A percentile compares a stretch with the other conserved stretches of the same genome.
Conservation (phyloP, 2,113 vertebrate genomes). For the Dipodomys merriami region DNA sequence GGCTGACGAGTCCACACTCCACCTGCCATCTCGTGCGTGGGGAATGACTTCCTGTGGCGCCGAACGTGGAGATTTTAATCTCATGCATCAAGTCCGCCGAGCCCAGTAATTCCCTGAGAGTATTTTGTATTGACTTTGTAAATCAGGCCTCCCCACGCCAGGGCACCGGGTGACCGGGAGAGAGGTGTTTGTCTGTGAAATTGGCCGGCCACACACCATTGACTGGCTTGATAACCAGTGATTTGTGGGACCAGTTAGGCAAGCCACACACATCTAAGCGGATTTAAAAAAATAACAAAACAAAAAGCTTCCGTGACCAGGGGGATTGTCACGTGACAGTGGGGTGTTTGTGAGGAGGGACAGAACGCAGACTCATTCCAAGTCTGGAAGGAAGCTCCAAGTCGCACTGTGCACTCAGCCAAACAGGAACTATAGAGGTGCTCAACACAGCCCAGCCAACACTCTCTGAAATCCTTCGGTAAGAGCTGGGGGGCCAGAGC, state of each 20-base stretch:
- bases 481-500: neutral
- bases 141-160: conserved; percentile 87
- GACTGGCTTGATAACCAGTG: conserved; percentile 86
- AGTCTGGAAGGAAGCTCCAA: conserved; percentile 55
- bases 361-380: conserved; percentile 63
- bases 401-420: neutral
- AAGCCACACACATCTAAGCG: conserved; percentile 78
- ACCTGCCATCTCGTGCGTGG: conserved; percentile 75
- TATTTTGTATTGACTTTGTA: conserved; percentile 89
- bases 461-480: neutral
- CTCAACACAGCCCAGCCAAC: conserved; percentile 1
- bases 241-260: conserved; percentile 85
- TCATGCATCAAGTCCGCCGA: conserved; percentile 84
- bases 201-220: conserved; percentile 90
- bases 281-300: conserved; percentile 83
- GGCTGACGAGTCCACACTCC: conserved; percentile 76
- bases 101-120: conserved; percentile 84
- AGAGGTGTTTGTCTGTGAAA: conserved; percentile 91
- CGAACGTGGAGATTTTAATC: conserved; percentile 85
- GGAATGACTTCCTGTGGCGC: conserved; percentile 79
- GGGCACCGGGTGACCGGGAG: conserved; percentile 80
- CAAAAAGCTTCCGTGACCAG: conserved; percentile 72
- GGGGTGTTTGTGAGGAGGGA: conserved; percentile 45
- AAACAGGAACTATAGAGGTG: neutral
- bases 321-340: conserved; percentile 29